Base-by-base conservation (phyloP, 2,888 invertebrate genomes). In the Rhorus exstirpatorius region DNA sequence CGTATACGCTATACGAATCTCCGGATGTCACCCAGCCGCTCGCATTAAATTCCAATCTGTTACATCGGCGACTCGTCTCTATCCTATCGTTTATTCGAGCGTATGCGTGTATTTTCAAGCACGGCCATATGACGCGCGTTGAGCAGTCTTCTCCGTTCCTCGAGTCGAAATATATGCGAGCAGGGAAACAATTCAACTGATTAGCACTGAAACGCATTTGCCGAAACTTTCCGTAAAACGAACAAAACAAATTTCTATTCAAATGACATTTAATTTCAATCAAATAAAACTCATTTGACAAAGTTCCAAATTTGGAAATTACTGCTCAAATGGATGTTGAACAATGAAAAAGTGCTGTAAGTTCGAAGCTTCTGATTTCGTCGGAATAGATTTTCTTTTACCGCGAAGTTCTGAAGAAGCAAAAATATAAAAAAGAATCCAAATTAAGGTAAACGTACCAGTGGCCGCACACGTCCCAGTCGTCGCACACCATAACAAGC, bases 21-120 rank as follows among this genome's bases (percentile, higher is more conserved):
- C 60, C 82, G 79, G 79, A 82, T 84, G 88, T 89, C 90, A 88
- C 86, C 87, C 87, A 84, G 84, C 72, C 71, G 76, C 84, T 83
- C 89, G 90, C 89, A 92, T 92, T 91, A 92, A 92, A 92, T 91
- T 92, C 91, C 90, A 92, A 92, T 92, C 91, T 91, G 92, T 90
- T 90, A 91, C 89, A 89, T 88, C 89, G 88, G 88, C 88, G 89
- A 87, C 88, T 86, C 86, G 86, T 61, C 71, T 80, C 63, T 55
- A 10, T 63, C 41, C 72, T 53, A 74, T 63, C 79, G 67, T 8
- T 4, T 77, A n/a, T 68, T 61, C 24, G 75, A 68, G 60, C 78
- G 31, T 60, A 63, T 74, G 77, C 19, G 67, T 79, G 55, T 65
- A 38, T 46, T 83, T 84, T 83, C 68, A 70, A 72, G 65, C 10